Conservation (phyloP, 1,140 invertebrate genomes). For the Helicorthomorpha holstii region DNA sequence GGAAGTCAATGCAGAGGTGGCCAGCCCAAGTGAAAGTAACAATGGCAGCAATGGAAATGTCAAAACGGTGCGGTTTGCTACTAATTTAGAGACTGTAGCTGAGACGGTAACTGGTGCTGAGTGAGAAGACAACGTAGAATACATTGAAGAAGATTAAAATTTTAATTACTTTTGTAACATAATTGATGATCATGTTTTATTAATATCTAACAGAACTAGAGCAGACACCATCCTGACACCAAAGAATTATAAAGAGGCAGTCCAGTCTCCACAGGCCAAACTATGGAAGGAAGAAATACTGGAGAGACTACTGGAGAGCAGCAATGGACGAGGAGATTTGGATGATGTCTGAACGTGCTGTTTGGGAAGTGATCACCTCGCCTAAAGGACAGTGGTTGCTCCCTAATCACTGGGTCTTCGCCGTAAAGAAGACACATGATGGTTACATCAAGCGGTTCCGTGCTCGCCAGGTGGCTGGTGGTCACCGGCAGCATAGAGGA, state of each 20-base stretch:
- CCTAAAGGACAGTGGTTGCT: no score
- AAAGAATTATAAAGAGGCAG: background rate
- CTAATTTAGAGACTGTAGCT: background rate
- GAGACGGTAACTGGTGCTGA: no score
- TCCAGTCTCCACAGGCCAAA: background rate
- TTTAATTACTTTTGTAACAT: background rate
- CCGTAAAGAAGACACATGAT: no score
- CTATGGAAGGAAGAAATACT: background rate
- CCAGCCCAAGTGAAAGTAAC: background rate
- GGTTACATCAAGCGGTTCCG: slow-evolving; percentile 16
- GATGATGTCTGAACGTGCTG: no score
- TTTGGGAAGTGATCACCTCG: background rate
- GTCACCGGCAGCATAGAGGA: slow-evolving; percentile 21
- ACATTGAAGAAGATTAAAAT: background rate
- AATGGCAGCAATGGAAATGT: background rate
- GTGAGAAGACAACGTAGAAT: background rate
- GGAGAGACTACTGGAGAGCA: background rate
- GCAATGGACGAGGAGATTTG: no score
- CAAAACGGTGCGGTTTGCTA: background rate
- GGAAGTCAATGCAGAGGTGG: background rate
- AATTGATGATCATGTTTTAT: background rate
- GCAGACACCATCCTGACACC: background rate
- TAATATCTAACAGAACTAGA: background rate
- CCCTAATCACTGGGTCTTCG: no score
- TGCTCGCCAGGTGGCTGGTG: slow-evolving; percentile 22